Evolutionary conservation across 2,797 vertebrate genomes (phyloP), one percentile per base, ranked within the genome.

Genomic region (Takifugu rubripes): DNA sequence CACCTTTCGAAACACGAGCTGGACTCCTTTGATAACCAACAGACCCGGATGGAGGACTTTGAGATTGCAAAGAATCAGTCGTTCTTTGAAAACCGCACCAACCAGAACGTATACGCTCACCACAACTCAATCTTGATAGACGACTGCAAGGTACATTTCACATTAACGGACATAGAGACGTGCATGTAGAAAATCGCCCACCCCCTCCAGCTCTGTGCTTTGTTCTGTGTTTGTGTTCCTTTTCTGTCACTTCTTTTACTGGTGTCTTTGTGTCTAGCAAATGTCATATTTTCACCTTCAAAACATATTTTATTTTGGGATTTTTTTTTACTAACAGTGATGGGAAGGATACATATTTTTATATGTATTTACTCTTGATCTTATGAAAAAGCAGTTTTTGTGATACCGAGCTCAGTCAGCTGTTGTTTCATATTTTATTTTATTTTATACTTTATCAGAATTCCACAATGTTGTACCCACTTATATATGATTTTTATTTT

Each of bases 141-240:
- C 92, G 95, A 98, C 87, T 95, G 94, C 96, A 99, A 99, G 97
- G 96, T 99, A 98, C 93, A 93, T 87, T 94, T 94, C 78, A 91
- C 90, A 10, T 94, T 98, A 92, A 94, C 95, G 84, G 97, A 99
- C 91, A 97, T 97, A 81, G 96, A 98, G 90, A 98, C 97, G 16
- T 99, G 96, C 88, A 98, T 99, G 92, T 99, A 95, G 92, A 76
- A 67, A 78, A 21, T 52, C 62, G 76, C 51, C 59, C 21, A 84
- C 70, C 64, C 77, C 50, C 59, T 84, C 70, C 66, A 70, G 80
- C 82, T 89, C 85, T 87, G 82, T 77, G 62, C 76, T 49, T 14
- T 27, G 14, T 25, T 72, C 68, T 64, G 81, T 77, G 59, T 59
- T 31, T 77, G 58, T 82, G 54, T 59, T 72, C 69, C 6, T 69